Evolutionary conservation across 2,888 invertebrate species (phyloP).

Genomic region (Diplolepis rosae): DNA sequence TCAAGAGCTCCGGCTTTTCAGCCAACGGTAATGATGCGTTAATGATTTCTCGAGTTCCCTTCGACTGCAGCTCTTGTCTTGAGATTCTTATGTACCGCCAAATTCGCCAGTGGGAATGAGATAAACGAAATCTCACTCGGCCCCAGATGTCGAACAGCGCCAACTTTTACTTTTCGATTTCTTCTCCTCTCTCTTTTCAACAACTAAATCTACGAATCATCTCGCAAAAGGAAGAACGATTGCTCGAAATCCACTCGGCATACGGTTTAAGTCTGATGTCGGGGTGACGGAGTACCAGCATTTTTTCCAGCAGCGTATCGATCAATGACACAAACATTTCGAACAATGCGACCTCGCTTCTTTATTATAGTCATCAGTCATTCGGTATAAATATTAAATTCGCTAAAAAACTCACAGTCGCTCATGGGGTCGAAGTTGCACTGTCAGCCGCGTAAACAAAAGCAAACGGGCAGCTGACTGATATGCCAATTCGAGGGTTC

Average conservation of each 20-base stretch:
- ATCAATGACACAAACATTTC: constrained; percentile 73
- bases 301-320: constrained; percentile 59
- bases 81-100: not conserved
- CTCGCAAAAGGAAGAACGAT: constrained; percentile 40
- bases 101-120: constrained; percentile 38
- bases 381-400: constrained; percentile 74
- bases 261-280: constrained; percentile 10
- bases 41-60: constrained; percentile 59
- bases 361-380: constrained; percentile 74
- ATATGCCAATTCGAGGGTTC: constrained; percentile 38
- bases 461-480: constrained; percentile 66
- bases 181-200: not conserved
- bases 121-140: constrained; percentile 62
- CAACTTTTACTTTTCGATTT: not conserved
- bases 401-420: constrained; percentile 67
- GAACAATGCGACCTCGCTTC: constrained; percentile 70
- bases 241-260: constrained; percentile 34
- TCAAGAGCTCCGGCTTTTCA: constrained; percentile 59
- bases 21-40: constrained; percentile 66
- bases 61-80: constrained; percentile 27
- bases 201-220: constrained; percentile 17
- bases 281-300: constrained; percentile 40
- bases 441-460: constrained; percentile 68
- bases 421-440: constrained; percentile 71
- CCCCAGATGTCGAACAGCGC: constrained; percentile 28